A percentile compares a stretch with the other conserved stretches of the same genome.
Conservation (phyloP, 1,140 invertebrate species). For the Leptinotarsa defecta region DNA sequence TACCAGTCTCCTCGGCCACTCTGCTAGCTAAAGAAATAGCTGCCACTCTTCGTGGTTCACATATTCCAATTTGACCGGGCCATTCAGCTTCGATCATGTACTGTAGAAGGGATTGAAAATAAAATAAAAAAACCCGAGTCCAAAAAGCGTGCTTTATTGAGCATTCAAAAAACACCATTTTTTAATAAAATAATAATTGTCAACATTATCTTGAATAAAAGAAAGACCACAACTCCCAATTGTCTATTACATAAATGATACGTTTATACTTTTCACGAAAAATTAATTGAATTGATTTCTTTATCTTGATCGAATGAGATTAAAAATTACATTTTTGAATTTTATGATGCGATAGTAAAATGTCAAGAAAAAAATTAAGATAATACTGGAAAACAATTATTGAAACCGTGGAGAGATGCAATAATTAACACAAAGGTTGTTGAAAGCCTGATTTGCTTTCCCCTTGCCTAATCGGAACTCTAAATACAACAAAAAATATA, state of each 20-base stretch:
- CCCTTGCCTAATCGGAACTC: no score
- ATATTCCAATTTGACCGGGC: conserved; percentile 81
- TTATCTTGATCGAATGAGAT: no score
- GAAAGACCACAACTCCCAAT: background rate
- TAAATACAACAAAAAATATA: no score
- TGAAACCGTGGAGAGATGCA: no score
- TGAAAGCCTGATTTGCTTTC: no score
- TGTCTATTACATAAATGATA: background rate
- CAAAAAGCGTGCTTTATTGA: background rate
- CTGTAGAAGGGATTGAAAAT: conserved; percentile 57
- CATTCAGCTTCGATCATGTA: conserved; percentile 92
- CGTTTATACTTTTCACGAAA: no score
- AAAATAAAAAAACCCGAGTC: background rate
- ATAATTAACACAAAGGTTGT: no score
- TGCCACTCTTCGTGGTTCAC: conserved; percentile 90
- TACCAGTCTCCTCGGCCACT: conserved; percentile 88
- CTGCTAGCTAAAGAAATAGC: conserved; percentile 86
- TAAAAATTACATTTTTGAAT: no score
- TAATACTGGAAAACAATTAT: no score
- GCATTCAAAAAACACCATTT: conserved; percentile 12
- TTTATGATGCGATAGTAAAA: no score
- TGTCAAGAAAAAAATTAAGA: no score
- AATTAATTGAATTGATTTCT: no score
- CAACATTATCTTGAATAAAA: background rate
- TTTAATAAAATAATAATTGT: background rate